phyloP scores from a whole-genome alignment of 1,140 invertebrate species.

The Hydropsyche tenuis region DNA sequence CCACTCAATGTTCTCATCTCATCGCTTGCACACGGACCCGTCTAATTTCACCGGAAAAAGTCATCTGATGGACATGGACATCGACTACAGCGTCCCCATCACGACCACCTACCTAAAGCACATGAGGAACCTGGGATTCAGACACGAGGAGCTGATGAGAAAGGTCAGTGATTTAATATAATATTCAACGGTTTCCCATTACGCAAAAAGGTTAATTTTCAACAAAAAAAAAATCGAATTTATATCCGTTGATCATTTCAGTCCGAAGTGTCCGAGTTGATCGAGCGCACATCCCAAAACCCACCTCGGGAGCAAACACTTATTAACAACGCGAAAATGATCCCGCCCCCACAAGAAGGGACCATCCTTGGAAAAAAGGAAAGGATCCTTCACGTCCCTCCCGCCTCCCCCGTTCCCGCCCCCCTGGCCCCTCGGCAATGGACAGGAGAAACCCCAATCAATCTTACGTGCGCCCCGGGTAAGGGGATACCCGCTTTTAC shows the following conservation, averaged over 20 bases:
- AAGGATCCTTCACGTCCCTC: slow-evolving; percentile 46
- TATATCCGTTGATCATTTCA: too few relatives aligned
- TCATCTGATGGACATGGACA: slow-evolving; percentile 61
- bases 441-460: slow-evolving; percentile 48
- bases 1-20: slow-evolving; percentile 63
- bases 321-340: slow-evolving; percentile 37
- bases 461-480: slow-evolving; percentile 47
- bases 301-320: not conserved
- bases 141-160: slow-evolving; percentile 66
- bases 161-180: too few relatives aligned
- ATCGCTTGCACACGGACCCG: slow-evolving; percentile 54
- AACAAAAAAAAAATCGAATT: too few relatives aligned
- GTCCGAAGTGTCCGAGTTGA: too few relatives aligned
- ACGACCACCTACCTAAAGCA: slow-evolving; percentile 86
- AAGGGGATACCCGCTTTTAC: slow-evolving; percentile 43
- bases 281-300: too few relatives aligned
- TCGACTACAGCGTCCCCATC: slow-evolving; percentile 83
- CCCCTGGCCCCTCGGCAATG: slow-evolving; percentile 53
- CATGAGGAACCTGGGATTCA: slow-evolving; percentile 69
- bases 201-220: too few relatives aligned
- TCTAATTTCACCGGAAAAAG: slow-evolving; percentile 50
- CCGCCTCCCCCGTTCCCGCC: not conserved
- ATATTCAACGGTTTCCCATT: too few relatives aligned
- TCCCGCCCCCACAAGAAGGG: slow-evolving; percentile 23
- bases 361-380: slow-evolving; percentile 23